Evolutionary conservation across 2,888 invertebrate species (phyloP).

Genomic region (Brenthis daphne): DNA sequence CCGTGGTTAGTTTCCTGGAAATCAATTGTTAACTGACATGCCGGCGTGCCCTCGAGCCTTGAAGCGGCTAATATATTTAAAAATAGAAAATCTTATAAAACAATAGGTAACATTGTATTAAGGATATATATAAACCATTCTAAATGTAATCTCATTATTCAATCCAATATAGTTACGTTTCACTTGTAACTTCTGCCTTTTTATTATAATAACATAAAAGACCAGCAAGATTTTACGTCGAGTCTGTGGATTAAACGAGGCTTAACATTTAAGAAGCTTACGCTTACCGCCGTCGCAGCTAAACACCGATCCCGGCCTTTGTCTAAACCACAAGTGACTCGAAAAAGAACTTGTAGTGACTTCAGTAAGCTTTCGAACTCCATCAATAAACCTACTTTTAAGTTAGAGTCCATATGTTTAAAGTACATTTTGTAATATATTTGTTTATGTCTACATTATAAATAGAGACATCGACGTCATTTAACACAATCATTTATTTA

Average conservation of each 20-base stretch:
- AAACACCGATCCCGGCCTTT: constrained; percentile 38
- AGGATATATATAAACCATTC: too few species aligned
- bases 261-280: constrained; percentile 40
- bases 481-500: too few species aligned
- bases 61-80: too few species aligned
- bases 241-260: constrained; percentile 32
- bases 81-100: too few species aligned
- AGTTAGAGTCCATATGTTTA: neutral
- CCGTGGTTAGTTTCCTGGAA: too few species aligned
- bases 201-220: constrained; percentile 24
- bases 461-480: too few species aligned
- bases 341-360: constrained; percentile 31
- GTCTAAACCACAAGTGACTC: constrained; percentile 37
- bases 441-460: neutral
- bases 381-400: constrained; percentile 21
- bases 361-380: constrained; percentile 25
- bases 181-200: constrained; percentile 16
- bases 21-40: too few species aligned
- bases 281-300: constrained; percentile 34
- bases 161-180: neutral
- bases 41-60: too few species aligned
- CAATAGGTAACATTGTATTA: too few species aligned
- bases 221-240: constrained; percentile 24
- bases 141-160: too few species aligned
- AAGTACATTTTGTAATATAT: neutral